Evolutionary conservation across 2,113 vertebrate species (phyloP), one percentile per base, ranked within the genome.

Genomic region (Columba livia): DNA sequence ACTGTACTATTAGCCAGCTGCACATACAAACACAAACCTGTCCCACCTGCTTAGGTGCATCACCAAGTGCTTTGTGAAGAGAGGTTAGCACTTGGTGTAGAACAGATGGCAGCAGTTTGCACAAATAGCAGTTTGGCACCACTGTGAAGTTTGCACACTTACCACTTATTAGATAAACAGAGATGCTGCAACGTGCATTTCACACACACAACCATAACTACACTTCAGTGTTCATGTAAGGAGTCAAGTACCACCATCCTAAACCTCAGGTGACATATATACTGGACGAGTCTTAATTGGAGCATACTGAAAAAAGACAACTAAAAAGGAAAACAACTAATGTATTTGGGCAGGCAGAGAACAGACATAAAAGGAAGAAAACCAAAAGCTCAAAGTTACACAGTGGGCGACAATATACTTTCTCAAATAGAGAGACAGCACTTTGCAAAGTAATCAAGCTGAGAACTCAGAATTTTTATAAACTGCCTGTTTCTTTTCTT

Each of bases 11-110:
- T 61, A 85, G n/a, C 3, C 56, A 67, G 28, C 23, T 1, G 0
- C 12, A 7, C 4, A 1, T 8, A 84, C 14, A 20, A 82, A 79
- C 1, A 0, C 11, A 66, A 65, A 75, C 24, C 47, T 48, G 19
- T 47, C 71, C 36, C 32, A 51, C 34, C 56, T 65, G 38, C 61
- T 75, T 8, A 50, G 19, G 51, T 44, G 15, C 32, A 57, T 17
- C 75, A 50, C 34, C 32, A 54, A 69, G 32, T 31, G 51, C 21
- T 40, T 70, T 57, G 71, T 10, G 16, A 71, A 48, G 38, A 83
- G 6, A 42, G 8, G 38, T 47, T 40, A 56, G 24, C 61, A 23
- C 15, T 34, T 65, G 19, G 15, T 18, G 28, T 44, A 74, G 44
- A 60, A 82, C 15, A 47, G 25, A 51, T 3, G 20, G 66, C 40